Evolutionary conservation across 2,888 invertebrate genomes (phyloP).

Genomic region (Melinopterus prodromus): DNA sequence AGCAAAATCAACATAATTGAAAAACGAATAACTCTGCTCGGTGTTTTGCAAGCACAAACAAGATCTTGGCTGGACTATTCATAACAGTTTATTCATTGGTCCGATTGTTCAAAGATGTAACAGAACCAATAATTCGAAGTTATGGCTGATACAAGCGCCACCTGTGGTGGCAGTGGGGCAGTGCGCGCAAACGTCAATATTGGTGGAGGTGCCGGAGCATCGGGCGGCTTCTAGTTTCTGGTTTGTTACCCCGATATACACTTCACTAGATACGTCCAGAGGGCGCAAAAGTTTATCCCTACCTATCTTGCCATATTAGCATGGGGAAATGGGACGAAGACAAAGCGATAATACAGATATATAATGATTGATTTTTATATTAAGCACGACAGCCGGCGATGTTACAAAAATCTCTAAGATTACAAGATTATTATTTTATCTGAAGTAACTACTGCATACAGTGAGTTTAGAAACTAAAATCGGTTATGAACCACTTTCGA

Average conservation of each 20-base stretch:
- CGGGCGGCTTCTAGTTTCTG: background rate
- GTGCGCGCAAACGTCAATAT: background rate
- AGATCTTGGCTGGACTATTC: too few relatives aligned
- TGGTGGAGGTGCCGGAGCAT: background rate
- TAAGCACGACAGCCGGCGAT: too few relatives aligned
- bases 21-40: too few relatives aligned
- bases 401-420: too few relatives aligned
- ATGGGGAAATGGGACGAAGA: background rate
- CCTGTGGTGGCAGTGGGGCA: constrained; percentile 30
- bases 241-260: background rate
- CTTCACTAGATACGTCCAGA: background rate
- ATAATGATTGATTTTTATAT: too few relatives aligned
- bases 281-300: constrained; percentile 6
- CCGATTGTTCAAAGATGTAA: background rate
- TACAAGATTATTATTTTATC: too few relatives aligned
- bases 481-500: too few relatives aligned
- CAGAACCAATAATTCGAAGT: background rate
- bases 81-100: background rate
- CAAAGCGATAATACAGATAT: too few relatives aligned
- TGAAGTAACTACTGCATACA: too few relatives aligned
- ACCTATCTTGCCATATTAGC: background rate
- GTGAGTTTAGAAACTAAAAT: too few relatives aligned
- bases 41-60: too few relatives aligned
- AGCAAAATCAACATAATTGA: too few relatives aligned
- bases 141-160: constrained; percentile 15